Conservation (phyloP, 2,888 invertebrate genomes). For the Corbicula japonica region DNA sequence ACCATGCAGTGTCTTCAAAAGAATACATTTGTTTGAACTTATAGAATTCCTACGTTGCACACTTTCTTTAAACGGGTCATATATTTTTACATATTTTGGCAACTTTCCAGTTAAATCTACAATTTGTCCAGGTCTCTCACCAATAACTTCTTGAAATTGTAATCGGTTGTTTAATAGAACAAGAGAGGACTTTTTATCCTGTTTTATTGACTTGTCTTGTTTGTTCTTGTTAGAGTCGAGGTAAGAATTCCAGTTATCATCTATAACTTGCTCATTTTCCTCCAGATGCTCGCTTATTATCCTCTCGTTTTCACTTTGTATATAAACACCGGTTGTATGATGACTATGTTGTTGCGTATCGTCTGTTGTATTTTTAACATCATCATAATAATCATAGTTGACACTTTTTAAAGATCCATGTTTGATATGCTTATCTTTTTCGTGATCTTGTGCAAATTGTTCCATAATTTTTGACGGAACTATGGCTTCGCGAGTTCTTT, state of each 20-base stretch:
- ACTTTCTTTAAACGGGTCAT: constrained; percentile 47
- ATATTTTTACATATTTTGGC: constrained; percentile 41
- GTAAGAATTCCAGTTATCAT: constrained; percentile 38
- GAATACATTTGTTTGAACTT: constrained; percentile 39
- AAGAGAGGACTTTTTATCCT: too few relatives aligned
- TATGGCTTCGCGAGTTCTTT: not conserved
- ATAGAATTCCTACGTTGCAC: constrained; percentile 34
- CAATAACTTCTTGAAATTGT: too few relatives aligned
- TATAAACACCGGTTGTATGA: constrained; percentile 15
- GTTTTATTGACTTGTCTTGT: too few relatives aligned
- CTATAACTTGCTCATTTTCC: constrained; percentile 42
- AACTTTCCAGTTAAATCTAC: not conserved
- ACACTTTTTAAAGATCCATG: not conserved
- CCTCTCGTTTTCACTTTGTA: constrained; percentile 43
- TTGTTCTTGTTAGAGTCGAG: too few relatives aligned
- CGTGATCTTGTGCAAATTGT: constrained; percentile 24
- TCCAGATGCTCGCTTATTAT: constrained; percentile 36
- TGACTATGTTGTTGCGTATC: not conserved
- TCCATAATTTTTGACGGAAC: constrained; percentile 27
- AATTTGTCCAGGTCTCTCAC: too few relatives aligned
- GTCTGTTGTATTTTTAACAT: constrained; percentile 21
- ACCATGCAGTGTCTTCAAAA: constrained; percentile 44
- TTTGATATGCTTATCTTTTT: not conserved
- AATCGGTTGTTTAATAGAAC: too few relatives aligned
- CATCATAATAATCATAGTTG: constrained; percentile 34